phyloP scores from a whole-genome alignment of 1,140 invertebrate species.

The Aphelinus atriplicis region DNA sequence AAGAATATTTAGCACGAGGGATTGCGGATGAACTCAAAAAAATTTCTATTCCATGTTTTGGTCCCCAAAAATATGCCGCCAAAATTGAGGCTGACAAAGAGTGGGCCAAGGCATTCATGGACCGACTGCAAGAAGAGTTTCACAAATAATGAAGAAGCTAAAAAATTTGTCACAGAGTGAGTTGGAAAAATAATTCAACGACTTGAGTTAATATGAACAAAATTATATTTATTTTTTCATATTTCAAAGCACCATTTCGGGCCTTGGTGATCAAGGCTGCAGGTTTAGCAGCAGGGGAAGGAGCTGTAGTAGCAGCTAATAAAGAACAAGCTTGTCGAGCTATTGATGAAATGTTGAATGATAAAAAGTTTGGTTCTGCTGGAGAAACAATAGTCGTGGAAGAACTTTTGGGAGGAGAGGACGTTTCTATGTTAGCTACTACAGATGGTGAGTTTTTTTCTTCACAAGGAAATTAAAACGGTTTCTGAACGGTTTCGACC shows the following conservation, averaged over 20 bases:
- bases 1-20: constrained; percentile 91
- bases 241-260: constrained; percentile 75
- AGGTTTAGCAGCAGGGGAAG: constrained; percentile 95
- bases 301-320: constrained; percentile 86
- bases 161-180: constrained; percentile 83
- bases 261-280: constrained; percentile 94
- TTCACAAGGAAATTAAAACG: too few species aligned
- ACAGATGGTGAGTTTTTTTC: constrained; percentile 76
- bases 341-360: constrained; percentile 81
- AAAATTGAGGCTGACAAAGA: constrained; percentile 92
- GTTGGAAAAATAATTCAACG: too few species aligned
- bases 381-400: constrained; percentile 88
- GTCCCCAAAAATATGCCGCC: constrained; percentile 82
- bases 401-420: constrained; percentile 90
- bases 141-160: constrained; percentile 77
- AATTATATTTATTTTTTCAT: too few species aligned
- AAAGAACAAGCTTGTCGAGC: constrained; percentile 82
- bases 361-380: constrained; percentile 84
- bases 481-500: too few species aligned
- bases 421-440: constrained; percentile 94
- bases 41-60: constrained; percentile 83
- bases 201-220: too few species aligned
- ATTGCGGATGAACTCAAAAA: constrained; percentile 76
- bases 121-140: constrained; percentile 87
- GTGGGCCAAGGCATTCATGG: constrained; percentile 96